Base-by-base conservation (phyloP, 2,113 vertebrate species). In the Tympanuchus pallidicinctus region DNA sequence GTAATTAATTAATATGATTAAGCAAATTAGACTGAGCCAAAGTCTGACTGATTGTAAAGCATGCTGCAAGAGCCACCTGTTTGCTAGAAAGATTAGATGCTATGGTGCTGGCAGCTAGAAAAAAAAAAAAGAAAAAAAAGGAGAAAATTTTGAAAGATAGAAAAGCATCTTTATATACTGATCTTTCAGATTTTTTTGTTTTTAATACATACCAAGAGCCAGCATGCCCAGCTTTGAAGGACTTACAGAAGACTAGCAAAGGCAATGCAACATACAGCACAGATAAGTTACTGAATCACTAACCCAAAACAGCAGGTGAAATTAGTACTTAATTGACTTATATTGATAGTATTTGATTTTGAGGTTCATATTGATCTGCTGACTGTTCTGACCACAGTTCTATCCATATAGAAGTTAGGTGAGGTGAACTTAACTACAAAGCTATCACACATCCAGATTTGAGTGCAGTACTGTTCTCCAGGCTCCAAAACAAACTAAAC, bases 1-100 rank as follows among this genome's bases (percentile, higher is more conserved):
- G 96, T 96, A 95, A 96, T 97, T 97, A 97, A 97, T 97, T 97
- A 96, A 97, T 97, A 97, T 96, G 95, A 97, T 97, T 97, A 97
- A 95, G 96, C 96, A 97, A 97, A 96, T 97, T 94, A 97, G 86
- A 75, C 48, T 90, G 93, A 97, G 91, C 90, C 95, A 97, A 97
- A 97, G 48, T 95, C 96, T 97, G 96, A 96, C 95, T 97, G 94
- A 96, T 97, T 95, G 88, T 96, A 96, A 95, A 92, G 94, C 96
- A 94, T 96, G 73, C 95, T 97, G 96, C 86, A 97, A 91, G 90
- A 97, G 96, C 96, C 96, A 97, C 96, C 96, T 97, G 96, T 97
- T 97, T 97, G 95, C 93, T 94, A 93, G 86, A 93, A 92, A 96
- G 93, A 97, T 95, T 94, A 96, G 93, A 95, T 79, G 67, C 66